These are phyloP conservation scores for Spicauda simplicius DNA, from an alignment of 2,888 invertebrate species.

Conservation along the genomic window DNA sequence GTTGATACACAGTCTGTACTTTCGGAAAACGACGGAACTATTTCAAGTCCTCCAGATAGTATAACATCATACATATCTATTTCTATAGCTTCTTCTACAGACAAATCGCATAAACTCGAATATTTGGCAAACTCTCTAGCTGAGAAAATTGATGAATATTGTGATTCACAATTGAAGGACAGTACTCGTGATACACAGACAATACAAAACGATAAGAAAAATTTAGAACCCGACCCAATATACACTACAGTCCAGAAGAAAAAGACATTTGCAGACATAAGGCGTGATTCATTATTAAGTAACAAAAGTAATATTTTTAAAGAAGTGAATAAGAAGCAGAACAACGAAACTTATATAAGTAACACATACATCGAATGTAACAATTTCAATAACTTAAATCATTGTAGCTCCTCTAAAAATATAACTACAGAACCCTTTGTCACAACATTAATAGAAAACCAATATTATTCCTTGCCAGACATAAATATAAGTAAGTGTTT, in stretches of 20 bases:
- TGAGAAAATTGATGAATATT: constrained; percentile 82
- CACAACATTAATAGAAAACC: constrained; percentile 86
- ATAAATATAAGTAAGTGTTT: constrained; percentile 88
- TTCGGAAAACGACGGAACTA: constrained; percentile 79
- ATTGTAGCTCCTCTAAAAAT: constrained; percentile 73
- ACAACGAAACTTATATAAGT: constrained; percentile 70
- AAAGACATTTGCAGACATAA: constrained; percentile 83
- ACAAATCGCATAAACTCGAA: constrained; percentile 79
- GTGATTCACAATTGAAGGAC: constrained; percentile 77
- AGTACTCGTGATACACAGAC: constrained; percentile 59
- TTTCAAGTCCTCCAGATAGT: constrained; percentile 78
- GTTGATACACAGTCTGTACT: constrained; percentile 67
- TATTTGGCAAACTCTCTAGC: constrained; percentile 80
- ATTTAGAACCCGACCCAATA: constrained; percentile 67
- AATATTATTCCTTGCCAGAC: constrained; percentile 89
- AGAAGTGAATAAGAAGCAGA: constrained; percentile 62
- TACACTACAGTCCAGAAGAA: constrained; percentile 79
- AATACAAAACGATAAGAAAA: constrained; percentile 57
- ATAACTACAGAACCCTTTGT: constrained; percentile 81
- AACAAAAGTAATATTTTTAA: constrained; percentile 69
- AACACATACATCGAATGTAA: constrained; percentile 74
- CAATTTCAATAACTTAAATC: constrained; percentile 67
- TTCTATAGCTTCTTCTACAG: constrained; percentile 78
- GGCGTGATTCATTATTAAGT: constrained; percentile 64
- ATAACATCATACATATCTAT: constrained; percentile 82